These are phyloP conservation scores for Falco cherrug DNA, from an alignment of 2,797 vertebrate genomes.

Conservation along the genomic window DNA sequence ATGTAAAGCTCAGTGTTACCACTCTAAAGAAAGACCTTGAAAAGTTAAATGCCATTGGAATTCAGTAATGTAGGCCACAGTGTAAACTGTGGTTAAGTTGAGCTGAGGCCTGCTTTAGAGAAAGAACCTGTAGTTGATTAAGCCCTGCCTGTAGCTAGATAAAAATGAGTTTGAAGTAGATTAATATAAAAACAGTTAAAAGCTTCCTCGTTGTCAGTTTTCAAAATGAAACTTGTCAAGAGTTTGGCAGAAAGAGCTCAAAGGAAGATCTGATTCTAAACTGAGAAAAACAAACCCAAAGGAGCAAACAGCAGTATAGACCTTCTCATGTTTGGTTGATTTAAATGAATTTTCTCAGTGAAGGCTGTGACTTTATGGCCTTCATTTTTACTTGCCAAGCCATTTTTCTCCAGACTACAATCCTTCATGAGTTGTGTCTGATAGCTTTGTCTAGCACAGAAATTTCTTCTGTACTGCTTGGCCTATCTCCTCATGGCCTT, in stretches of 20 bases:
- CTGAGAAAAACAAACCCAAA: slow-evolving; percentile 37
- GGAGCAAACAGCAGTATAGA: background rate
- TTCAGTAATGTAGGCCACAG: slow-evolving; percentile 71
- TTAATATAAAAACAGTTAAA: slow-evolving; percentile 53
- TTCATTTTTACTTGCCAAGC: slow-evolving; percentile 9
- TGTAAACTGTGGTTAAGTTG: slow-evolving; percentile 73
- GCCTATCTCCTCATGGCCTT: background rate
- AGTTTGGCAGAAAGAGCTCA: slow-evolving; percentile 38
- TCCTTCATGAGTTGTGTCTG: background rate
- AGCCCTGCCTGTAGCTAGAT: slow-evolving; percentile 67
- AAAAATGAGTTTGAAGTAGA: slow-evolving; percentile 47
- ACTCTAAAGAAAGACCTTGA: slow-evolving; percentile 48
- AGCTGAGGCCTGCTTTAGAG: slow-evolving; percentile 65
- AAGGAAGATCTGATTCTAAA: slow-evolving; percentile 26
- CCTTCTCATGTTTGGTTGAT: background rate
- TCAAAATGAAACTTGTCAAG: slow-evolving; percentile 61
- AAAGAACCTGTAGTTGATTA: slow-evolving; percentile 73
- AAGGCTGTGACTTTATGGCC: background rate
- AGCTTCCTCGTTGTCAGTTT: slow-evolving; percentile 53
- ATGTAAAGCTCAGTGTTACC: slow-evolving; percentile 42
- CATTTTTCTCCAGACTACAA: slow-evolving; percentile 11
- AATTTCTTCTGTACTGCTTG: background rate
- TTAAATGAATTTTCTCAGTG: background rate
- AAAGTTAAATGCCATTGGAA: slow-evolving; percentile 70
- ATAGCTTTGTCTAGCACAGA: background rate